phyloP scores from a whole-genome alignment of 2,113 vertebrate species.

The Passer domesticus region DNA sequence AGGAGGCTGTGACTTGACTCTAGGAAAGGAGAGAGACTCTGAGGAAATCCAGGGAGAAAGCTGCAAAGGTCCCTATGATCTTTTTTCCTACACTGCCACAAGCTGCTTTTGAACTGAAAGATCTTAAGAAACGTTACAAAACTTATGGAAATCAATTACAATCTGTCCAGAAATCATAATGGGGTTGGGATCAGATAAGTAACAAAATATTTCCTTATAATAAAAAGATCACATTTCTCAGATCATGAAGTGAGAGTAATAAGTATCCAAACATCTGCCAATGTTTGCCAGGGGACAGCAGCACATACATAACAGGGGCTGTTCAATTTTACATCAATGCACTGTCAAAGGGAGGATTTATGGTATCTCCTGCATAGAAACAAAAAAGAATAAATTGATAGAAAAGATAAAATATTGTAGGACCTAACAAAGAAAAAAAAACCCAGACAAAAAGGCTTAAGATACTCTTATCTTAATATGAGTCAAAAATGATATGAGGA shows the following conservation, averaged over 20 bases:
- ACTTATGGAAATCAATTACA: not conserved
- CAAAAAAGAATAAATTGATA: not conserved
- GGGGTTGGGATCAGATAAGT: not conserved
- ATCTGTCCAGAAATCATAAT: not conserved
- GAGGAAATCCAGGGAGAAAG: not conserved
- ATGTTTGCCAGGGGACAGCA: not conserved
- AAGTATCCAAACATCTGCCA: not conserved
- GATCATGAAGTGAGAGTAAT: not conserved
- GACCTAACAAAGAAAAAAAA: not conserved
- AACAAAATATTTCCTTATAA: not conserved
- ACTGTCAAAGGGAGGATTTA: not conserved
- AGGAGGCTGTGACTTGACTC: not conserved
- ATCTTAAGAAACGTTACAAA: not conserved
- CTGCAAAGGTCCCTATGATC: not conserved
- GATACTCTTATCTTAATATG: not conserved
- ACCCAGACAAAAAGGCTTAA: not conserved
- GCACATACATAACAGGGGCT: not conserved
- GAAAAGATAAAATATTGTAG: not conserved
- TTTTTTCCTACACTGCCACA: not conserved
- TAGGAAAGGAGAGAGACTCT: not conserved
- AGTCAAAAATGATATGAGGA: not conserved
- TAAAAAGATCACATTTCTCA: not conserved
- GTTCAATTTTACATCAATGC: not conserved
- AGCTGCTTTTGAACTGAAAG: not conserved
- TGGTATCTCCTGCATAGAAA: not conserved